Evolutionary conservation across 2,113 vertebrate species (phyloP), one percentile per base, ranked within the genome.

Genomic region (Petaurus breviceps): DNA sequence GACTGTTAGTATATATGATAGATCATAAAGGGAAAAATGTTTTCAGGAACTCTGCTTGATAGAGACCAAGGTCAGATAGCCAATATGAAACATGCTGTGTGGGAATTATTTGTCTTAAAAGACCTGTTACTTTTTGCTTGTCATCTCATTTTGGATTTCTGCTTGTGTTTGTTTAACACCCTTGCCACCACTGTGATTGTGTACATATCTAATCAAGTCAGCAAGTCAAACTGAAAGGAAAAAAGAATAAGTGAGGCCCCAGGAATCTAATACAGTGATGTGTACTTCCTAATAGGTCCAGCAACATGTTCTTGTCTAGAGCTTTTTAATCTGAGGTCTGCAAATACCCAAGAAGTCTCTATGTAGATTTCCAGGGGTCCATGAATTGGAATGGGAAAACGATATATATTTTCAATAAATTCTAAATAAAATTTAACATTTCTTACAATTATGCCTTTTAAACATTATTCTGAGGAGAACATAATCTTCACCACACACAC

Each of bases 101-200:
- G 31, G 47, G 94, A 97, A 94, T 53, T 96, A 94, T 94, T 94
- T 93, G 95, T 90, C 90, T 61, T 50, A 16, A 93, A 92, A 95
- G 61, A 94, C 46, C 77, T 96, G 55, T 95, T 95, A 89, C 51
- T 96, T 96, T 97, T 90, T 96, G 61, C 93, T 91, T 96, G 52
- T 89, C 91, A 91, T 96, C 96, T 97, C 96, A 94, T 96, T 96
- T 96, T 95, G 68, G 90, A 94, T 95, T 97, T 96, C 91, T 90
- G 53, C 94, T 96, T 92, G n/a, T 94, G 84, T 96, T 97, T 96
- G 94, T 97, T 96, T 97, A 97, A 97, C 95, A 55, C 47, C 57
- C 47, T 89, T 93, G 37, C 91, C 61, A 93, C 37, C 24, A 53
- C 96, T 94, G 0, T 95, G 61, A 91, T 92, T 96, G 77, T 92